These are phyloP conservation scores for Oligia latruncula DNA, from an alignment of 2,888 invertebrate species.

Conservation along the genomic window DNA sequence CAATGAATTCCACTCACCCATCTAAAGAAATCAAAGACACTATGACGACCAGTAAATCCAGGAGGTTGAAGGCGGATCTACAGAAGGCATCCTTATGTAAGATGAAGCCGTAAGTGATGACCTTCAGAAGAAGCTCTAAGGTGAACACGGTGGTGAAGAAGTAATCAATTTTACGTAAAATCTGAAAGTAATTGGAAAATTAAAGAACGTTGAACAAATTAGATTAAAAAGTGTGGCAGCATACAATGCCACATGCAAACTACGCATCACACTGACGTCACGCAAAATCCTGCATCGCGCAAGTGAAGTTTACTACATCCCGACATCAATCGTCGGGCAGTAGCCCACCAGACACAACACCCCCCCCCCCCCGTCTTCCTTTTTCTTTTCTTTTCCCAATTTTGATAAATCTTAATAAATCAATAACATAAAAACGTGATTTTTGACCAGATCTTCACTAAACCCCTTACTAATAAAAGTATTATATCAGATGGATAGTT, in stretches of 20 bases:
- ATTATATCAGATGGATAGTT: too few species aligned
- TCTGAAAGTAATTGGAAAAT: conserved; percentile 90
- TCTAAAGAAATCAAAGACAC: conserved; percentile 98
- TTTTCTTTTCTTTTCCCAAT: too few species aligned
- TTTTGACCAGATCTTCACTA: too few species aligned
- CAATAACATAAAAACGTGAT: too few species aligned
- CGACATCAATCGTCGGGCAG: too few species aligned
- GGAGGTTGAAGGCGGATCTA: conserved; percentile 98
- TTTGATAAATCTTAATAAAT: too few species aligned
- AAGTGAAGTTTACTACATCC: too few species aligned
- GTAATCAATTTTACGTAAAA: conserved; percentile 97
- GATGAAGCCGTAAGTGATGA: conserved; percentile 98
- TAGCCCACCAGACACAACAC: too few species aligned
- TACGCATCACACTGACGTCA: not conserved
- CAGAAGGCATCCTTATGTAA: conserved; percentile 99
- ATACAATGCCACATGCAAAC: not conserved
- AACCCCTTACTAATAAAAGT: too few species aligned
- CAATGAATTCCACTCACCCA: conserved; percentile 85
- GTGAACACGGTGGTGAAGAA: conserved; percentile 99
- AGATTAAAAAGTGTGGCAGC: not conserved
- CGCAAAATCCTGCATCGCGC: not conserved
- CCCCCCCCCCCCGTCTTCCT: too few species aligned
- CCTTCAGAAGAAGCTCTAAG: conserved; percentile 97
- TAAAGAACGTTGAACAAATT: not conserved
- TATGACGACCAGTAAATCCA: conserved; percentile 99